A percentile compares a stretch with the other conserved stretches of the same genome.
phyloP scores from a whole-genome alignment of 2,113 vertebrate genomes.

The Colistium nudipinnis region DNA sequence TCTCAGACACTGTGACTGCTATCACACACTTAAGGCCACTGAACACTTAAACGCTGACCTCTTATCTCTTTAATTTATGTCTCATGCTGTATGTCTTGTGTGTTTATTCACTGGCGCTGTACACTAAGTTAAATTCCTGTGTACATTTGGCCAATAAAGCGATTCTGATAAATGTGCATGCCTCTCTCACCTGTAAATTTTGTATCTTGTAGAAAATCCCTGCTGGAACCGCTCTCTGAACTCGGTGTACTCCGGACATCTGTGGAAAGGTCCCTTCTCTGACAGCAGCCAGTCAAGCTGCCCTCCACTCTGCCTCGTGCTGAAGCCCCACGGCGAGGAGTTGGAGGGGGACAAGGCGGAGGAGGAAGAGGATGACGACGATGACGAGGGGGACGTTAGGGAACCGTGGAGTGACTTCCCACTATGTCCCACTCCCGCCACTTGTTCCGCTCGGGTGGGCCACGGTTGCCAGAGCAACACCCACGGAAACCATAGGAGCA shows the following conservation, averaged over 20 bases:
- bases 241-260: conserved; percentile 93
- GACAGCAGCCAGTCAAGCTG: conserved; percentile 96
- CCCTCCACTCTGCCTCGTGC: conserved; percentile 73
- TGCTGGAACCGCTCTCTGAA: conserved; percentile 95
- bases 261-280: conserved; percentile 95
- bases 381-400: conserved; percentile 54
- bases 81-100: too few species aligned
- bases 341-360: conserved; percentile 58
- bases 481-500: conserved; percentile 77
- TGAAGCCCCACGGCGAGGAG: conserved; percentile 70
- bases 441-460: conserved; percentile 86
- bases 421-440: conserved; percentile 43
- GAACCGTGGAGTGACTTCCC: conserved; percentile 61
- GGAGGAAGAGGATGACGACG: conserved; percentile 27
- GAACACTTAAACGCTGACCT: too few species aligned
- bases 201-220: conserved; percentile 97
- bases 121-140: too few species aligned
- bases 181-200: conserved; percentile 95
- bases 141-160: too few species aligned
- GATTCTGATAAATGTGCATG: background rate
- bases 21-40: too few species aligned
- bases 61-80: too few species aligned
- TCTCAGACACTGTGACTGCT: too few species aligned
- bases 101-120: too few species aligned
- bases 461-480: conserved; percentile 81